Percentiles rank a stretch among this genome's conserved stretches.
These are phyloP conservation scores for Neodiprion fabricii DNA, from an alignment of 1,140 invertebrate genomes.

Conservation along the genomic window DNA sequence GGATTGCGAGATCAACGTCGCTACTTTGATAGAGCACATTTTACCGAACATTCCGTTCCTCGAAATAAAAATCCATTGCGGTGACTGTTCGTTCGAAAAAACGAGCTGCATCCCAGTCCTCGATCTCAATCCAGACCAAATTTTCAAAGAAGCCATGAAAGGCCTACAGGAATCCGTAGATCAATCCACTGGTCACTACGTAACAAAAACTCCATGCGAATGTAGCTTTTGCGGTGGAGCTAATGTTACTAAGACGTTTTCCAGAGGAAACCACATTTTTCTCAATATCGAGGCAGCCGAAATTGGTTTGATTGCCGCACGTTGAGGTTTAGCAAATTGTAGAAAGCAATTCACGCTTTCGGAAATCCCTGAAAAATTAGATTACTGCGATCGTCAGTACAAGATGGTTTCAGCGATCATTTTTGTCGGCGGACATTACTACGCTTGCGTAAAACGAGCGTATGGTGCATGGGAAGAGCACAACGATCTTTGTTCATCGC, in stretches of 20 bases:
- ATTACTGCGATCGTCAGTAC: constrained; percentile 8
- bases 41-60: background rate
- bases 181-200: no score
- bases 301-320: constrained; percentile 1
- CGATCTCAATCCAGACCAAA: constrained; percentile 1
- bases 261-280: constrained; percentile 8
- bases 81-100: constrained; percentile 7
- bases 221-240: background rate
- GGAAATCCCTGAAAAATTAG: constrained; percentile 15
- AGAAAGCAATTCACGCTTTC: constrained; percentile 10
- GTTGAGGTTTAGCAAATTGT: background rate
- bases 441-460: constrained; percentile 9
- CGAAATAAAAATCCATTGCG: constrained; percentile 2
- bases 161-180: background rate
- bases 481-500: constrained; percentile 5
- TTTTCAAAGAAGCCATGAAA: background rate
- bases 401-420: constrained; percentile 14
- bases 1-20: constrained; percentile 15
- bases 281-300: constrained; percentile 14
- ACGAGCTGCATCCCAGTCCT: background rate
- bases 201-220: no score
- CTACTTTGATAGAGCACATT: constrained; percentile 12
- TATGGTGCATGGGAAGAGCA: constrained; percentile 16
- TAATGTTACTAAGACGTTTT: background rate
- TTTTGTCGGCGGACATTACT: constrained; percentile 11